Evolutionary conservation across 2,113 vertebrate species (phyloP).

Genomic region (Etia nguti): DNA sequence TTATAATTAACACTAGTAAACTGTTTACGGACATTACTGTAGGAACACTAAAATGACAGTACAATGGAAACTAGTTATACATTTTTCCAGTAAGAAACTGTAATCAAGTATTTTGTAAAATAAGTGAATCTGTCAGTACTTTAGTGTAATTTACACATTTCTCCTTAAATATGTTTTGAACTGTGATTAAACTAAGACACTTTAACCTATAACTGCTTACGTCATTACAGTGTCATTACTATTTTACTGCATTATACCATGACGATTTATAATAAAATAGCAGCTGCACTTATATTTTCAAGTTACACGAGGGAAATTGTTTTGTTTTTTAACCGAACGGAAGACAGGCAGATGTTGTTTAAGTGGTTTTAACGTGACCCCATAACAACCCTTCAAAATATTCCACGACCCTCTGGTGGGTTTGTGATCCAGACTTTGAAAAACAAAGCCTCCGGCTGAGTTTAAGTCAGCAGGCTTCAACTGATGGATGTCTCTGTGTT

Average conservation of each 20-base stretch:
- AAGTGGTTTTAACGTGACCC: not conserved
- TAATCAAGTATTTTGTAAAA: not conserved
- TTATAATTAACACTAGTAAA: not conserved
- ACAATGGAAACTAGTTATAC: not conserved
- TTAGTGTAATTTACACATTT: not conserved
- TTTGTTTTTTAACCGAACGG: not conserved
- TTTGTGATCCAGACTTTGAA: not conserved
- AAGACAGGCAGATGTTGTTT: not conserved
- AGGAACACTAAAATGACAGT: not conserved
- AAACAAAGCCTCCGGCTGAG: not conserved
- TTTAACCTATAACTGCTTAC: not conserved
- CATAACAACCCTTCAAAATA: not conserved
- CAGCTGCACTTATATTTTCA: not conserved
- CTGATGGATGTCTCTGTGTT: conserved; percentile 1
- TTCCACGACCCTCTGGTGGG: not conserved
- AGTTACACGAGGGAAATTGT: not conserved
- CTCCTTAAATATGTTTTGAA: not conserved
- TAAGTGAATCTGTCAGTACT: not conserved
- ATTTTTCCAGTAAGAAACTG: not conserved
- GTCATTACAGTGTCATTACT: not conserved
- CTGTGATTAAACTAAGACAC: too few species aligned
- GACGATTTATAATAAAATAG: not conserved
- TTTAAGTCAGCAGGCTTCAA: conserved; percentile 23
- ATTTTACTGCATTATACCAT: not conserved
- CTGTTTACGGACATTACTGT: not conserved